Evolutionary conservation across 2,113 vertebrate species (phyloP).

Genomic region (Cariama cristata): DNA sequence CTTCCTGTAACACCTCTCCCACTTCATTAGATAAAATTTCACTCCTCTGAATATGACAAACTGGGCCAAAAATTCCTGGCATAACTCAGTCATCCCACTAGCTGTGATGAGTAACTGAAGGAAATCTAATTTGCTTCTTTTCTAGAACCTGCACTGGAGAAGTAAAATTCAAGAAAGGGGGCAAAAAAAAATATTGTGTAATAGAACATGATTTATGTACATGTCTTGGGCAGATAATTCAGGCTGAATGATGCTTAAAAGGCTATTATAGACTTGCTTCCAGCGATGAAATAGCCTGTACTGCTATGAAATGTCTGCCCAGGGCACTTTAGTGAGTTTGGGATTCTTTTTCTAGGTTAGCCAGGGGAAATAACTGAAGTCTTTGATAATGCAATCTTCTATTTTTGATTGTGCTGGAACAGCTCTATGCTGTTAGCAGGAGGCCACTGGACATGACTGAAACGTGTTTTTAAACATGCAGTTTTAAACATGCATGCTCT

Average conservation of each 20-base stretch:
- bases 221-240: constrained; percentile 53
- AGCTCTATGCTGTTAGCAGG: neutral
- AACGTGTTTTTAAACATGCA: constrained; percentile 31
- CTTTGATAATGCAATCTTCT: constrained; percentile 50
- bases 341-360: constrained; percentile 66
- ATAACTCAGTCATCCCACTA: constrained; percentile 15
- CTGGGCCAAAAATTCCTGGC: constrained; percentile 25
- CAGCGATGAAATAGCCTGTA: constrained; percentile 49
- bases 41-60: constrained; percentile 24
- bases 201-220: constrained; percentile 60
- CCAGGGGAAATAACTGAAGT: constrained; percentile 51
- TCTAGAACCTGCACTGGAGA: neutral
- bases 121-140: constrained; percentile 26
- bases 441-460: neutral
- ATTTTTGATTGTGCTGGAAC: constrained; percentile 23
- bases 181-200: constrained; percentile 15
- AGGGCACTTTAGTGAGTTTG: constrained; percentile 68
- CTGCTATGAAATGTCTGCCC: constrained; percentile 58
- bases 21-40: constrained; percentile 32
- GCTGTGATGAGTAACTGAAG: constrained; percentile 19
- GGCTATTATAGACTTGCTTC: constrained; percentile 59
- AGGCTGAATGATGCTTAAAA: constrained; percentile 66
- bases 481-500: neutral
- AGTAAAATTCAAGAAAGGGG: constrained; percentile 3
- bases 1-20: constrained; percentile 30